Conservation (phyloP, 2,113 vertebrate species). For the Eira barbara region DNA sequence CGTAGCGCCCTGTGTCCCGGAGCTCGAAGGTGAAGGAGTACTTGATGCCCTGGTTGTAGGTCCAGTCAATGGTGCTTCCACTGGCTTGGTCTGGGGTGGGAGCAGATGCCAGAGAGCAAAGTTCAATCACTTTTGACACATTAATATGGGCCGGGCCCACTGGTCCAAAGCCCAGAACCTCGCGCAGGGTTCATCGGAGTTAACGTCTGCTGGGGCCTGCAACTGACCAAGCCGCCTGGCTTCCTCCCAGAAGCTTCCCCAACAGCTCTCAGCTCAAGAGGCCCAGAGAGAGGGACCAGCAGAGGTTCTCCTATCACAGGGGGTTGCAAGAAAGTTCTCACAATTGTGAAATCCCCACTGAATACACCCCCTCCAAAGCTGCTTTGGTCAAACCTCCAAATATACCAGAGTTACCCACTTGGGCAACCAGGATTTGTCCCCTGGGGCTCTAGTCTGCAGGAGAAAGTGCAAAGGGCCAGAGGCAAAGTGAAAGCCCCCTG, state of each 20-base stretch:
- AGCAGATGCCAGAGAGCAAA: neutral
- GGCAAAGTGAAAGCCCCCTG: neutral
- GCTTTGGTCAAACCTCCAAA: neutral
- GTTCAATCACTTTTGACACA: neutral
- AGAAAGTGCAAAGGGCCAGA: neutral
- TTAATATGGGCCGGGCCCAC: neutral
- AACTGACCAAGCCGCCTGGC: neutral
- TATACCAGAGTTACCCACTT: neutral
- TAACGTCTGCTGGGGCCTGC: neutral
- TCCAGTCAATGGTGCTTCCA: conserved; percentile 92
- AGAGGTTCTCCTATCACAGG: neutral
- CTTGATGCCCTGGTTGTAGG: conserved; percentile 92
- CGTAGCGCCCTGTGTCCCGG: conserved; percentile 90
- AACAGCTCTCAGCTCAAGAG: neutral
- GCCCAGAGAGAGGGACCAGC: neutral
- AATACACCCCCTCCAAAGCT: neutral
- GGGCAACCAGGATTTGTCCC: neutral
- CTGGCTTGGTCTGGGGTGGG: conserved; percentile 88
- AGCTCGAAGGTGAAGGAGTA: conserved; percentile 97
- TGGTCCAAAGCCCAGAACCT: neutral
- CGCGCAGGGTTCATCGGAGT: neutral
- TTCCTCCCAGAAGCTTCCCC: neutral
- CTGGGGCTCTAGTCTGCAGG: neutral
- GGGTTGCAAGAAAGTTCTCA: neutral
- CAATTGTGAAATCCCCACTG: neutral